Percentiles rank a stretch among this genome's conserved stretches.
Evolutionary conservation across 2,888 invertebrate species (phyloP).

Genomic region (Hydrotaea cyrtoneurina): DNA sequence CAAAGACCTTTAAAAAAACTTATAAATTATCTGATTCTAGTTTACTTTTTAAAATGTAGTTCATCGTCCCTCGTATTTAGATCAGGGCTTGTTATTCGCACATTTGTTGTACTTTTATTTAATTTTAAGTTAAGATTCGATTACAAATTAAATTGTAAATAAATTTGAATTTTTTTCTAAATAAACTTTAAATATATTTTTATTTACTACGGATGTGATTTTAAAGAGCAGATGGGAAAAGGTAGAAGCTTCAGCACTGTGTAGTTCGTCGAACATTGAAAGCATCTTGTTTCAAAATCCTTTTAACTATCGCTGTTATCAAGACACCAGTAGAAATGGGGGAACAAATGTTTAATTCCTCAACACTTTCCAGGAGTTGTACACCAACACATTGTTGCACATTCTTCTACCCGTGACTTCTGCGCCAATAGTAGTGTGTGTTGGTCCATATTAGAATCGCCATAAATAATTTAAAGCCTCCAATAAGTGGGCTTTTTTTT

Average conservation of each 20-base stretch:
- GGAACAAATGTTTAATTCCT: too few relatives aligned
- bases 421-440: background rate
- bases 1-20: constrained; percentile 21
- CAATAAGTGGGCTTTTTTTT: background rate
- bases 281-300: too few relatives aligned
- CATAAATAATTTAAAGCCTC: constrained; percentile 2
- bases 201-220: background rate
- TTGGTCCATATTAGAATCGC: background rate
- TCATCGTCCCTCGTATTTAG: background rate
- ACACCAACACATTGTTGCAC: too few relatives aligned
- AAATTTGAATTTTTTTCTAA: constrained; percentile 51
- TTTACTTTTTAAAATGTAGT: background rate
- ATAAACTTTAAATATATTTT: constrained; percentile 32
- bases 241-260: too few relatives aligned
- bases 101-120: constrained; percentile 39
- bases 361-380: too few relatives aligned
- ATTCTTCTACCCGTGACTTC: too few relatives aligned
- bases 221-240: too few relatives aligned
- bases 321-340: too few relatives aligned
- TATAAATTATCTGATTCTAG: background rate
- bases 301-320: too few relatives aligned
- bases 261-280: too few relatives aligned
- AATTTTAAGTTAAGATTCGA: constrained; percentile 16
- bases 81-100: constrained; percentile 18
- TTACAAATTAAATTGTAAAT: constrained; percentile 53